These are phyloP conservation scores for Tetheella fluctuosa DNA, from an alignment of 2,888 invertebrate genomes.

Conservation along the genomic window DNA sequence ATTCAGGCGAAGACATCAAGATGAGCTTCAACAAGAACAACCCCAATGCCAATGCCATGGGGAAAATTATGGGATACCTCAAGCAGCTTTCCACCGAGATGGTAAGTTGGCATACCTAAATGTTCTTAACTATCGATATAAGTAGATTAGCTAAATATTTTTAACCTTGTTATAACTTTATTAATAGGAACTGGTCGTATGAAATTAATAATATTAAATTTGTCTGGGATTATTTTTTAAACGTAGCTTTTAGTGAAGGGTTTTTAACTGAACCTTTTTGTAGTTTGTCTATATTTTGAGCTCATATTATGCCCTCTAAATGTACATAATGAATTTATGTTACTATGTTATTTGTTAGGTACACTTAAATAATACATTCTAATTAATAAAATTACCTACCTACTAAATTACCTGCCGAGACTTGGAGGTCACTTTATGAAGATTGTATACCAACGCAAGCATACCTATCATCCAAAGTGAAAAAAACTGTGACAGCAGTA, in stretches of 20 bases:
- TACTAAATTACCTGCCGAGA: too few relatives aligned
- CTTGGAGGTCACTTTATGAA: background rate
- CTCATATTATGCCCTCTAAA: too few relatives aligned
- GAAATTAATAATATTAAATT: background rate
- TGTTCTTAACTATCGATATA: background rate
- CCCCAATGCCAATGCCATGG: constrained; percentile 78
- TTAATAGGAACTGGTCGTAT: too few relatives aligned
- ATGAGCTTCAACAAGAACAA: constrained; percentile 83
- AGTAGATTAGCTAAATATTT: too few relatives aligned
- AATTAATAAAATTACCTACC: too few relatives aligned
- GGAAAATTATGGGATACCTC: constrained; percentile 80
- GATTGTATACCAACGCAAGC: background rate
- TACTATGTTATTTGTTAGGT: too few relatives aligned
- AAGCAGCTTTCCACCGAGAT: constrained; percentile 81
- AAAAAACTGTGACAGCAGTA: background rate
- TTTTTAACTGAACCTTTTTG: too few relatives aligned
- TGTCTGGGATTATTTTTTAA: too few relatives aligned
- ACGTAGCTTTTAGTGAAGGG: too few relatives aligned
- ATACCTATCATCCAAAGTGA: background rate
- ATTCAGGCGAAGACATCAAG: constrained; percentile 55
- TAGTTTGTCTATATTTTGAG: too few relatives aligned
- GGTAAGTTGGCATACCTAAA: constrained; percentile 60
- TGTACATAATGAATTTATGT: too few relatives aligned
- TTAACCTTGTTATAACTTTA: background rate
- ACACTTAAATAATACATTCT: too few relatives aligned